phyloP scores from a whole-genome alignment of 1,140 invertebrate genomes.

The Ceratoteleas bidentatus region DNA sequence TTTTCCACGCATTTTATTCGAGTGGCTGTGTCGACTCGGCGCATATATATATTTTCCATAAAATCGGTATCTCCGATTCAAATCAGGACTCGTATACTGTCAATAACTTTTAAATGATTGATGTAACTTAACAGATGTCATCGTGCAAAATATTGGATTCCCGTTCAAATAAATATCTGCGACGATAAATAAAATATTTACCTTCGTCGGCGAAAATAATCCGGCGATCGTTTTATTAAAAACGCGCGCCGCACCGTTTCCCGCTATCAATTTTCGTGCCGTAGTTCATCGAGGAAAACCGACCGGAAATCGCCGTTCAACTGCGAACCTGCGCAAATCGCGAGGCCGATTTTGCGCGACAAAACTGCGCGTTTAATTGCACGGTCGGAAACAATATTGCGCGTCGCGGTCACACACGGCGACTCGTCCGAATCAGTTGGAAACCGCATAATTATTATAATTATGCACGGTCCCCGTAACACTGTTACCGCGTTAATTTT shows the following conservation, averaged over 20 bases:
- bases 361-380: conserved; percentile 3
- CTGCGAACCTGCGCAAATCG: background rate
- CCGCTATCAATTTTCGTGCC: too few species aligned
- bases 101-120: background rate
- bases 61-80: too few species aligned
- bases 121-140: background rate
- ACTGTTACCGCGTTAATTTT: too few species aligned
- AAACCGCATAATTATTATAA: background rate
- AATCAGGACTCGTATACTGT: background rate
- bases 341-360: conserved; percentile 2
- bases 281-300: too few species aligned
- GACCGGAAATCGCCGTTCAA: background rate
- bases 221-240: background rate
- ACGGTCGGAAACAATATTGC: background rate
- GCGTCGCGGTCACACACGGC: background rate
- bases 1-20: too few species aligned
- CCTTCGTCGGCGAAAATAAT: background rate
- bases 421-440: background rate
- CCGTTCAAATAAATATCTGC: background rate
- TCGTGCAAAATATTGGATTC: background rate
- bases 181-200: background rate
- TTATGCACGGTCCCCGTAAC: too few species aligned
- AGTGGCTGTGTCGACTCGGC: too few species aligned
- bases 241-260: background rate
- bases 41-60: too few species aligned